A percentile compares a stretch with the other conserved stretches of the same genome.
Conservation (phyloP, 2,888 invertebrate species). For the Phengaris arion region DNA sequence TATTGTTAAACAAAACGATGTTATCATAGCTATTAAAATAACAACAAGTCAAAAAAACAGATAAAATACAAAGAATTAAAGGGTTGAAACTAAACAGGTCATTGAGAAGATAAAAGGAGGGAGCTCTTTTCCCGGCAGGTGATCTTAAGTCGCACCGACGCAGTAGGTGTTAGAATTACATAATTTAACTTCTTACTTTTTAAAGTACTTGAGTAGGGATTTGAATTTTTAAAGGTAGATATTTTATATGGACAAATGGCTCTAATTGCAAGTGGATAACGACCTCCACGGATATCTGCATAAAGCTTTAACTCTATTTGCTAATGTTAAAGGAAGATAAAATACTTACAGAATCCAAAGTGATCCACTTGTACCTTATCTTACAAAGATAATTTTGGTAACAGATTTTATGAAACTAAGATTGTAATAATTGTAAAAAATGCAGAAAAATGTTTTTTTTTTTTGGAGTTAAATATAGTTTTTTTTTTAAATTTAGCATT, state of each 20-base stretch:
- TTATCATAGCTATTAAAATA: too few species aligned
- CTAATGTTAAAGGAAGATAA: neutral
- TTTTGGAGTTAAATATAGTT: too few species aligned
- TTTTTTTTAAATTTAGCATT: too few species aligned
- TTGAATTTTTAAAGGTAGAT: slow-evolving; percentile 5
- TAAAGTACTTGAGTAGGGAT: slow-evolving; percentile 7
- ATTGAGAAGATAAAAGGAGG: slow-evolving; percentile 36
- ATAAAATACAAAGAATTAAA: neutral
- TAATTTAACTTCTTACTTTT: slow-evolving; percentile 51
- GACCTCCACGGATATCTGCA: neutral
- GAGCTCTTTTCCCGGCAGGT: slow-evolving; percentile 37
- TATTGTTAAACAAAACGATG: neutral
- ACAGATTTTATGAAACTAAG: too few species aligned
- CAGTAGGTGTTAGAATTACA: slow-evolving; percentile 57
- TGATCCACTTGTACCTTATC: too few species aligned
- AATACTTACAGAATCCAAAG: neutral
- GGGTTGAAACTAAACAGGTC: slow-evolving; percentile 15
- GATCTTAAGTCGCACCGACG: slow-evolving; percentile 39
- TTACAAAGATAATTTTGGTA: too few species aligned
- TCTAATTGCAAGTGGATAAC: slow-evolving; percentile 4
- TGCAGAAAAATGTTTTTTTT: too few species aligned
- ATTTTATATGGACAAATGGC: neutral
- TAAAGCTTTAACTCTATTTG: neutral
- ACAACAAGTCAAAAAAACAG: neutral
- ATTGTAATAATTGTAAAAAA: too few species aligned